Evolutionary conservation across 1,140 invertebrate genomes (phyloP).

Genomic region (Drosophila erecta): DNA sequence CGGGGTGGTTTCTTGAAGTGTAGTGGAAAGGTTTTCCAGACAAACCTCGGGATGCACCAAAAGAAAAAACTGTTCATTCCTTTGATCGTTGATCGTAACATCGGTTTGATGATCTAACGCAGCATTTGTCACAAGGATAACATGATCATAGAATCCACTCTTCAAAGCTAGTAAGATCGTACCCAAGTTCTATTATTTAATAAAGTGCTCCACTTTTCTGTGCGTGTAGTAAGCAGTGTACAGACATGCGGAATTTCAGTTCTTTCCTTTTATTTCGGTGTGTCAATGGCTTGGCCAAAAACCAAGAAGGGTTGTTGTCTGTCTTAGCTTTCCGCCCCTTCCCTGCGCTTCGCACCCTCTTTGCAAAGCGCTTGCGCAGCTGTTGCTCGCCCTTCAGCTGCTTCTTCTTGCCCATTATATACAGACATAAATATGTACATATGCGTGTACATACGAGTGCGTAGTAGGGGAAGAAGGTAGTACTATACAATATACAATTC

Average conservation of each 20-base stretch:
- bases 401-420: slow-evolving; percentile 28
- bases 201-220: background rate
- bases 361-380: slow-evolving; percentile 60
- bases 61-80: background rate
- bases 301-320: slow-evolving; percentile 65
- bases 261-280: slow-evolving; percentile 26
- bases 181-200: too few relatives aligned
- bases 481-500: slow-evolving; percentile 19
- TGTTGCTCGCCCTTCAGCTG: slow-evolving; percentile 48
- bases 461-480: slow-evolving; percentile 32
- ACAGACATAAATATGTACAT: too few relatives aligned
- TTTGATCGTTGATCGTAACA: too few relatives aligned
- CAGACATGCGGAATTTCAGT: slow-evolving; percentile 33
- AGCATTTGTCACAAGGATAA: too few relatives aligned
- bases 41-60: slow-evolving; percentile 17
- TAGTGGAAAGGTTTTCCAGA: slow-evolving; percentile 73
- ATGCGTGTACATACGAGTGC: too few relatives aligned
- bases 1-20: slow-evolving; percentile 75
- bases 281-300: slow-evolving; percentile 67
- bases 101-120: too few relatives aligned
- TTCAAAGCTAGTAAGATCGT: too few relatives aligned
- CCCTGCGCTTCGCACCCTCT: background rate
- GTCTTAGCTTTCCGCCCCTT: slow-evolving; percentile 35
- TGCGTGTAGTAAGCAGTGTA: slow-evolving; percentile 24
- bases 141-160: too few relatives aligned